These are phyloP conservation scores for Drosophila sordidula DNA, from an alignment of 2,888 invertebrate species.

Conservation along the genomic window DNA sequence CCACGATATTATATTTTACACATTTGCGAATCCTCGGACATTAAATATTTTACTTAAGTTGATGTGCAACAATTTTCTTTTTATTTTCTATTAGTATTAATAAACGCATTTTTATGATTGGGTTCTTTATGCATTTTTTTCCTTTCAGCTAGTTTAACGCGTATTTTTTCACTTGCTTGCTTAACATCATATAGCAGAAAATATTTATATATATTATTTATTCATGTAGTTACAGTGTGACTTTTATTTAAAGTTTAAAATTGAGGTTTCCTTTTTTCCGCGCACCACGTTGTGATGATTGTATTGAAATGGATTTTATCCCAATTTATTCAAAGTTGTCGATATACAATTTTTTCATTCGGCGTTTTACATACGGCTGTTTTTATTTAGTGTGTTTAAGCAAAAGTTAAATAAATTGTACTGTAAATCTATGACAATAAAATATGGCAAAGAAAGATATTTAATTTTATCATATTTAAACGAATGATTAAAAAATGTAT, in stretches of 20 bases:
- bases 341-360: too few relatives aligned
- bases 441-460: too few relatives aligned
- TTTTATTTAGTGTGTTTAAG: too few relatives aligned
- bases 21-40: background rate
- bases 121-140: background rate
- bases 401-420: too few relatives aligned
- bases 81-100: constrained; percentile 10
- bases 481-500: too few relatives aligned
- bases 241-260: background rate
- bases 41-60: background rate
- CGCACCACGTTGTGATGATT: background rate
- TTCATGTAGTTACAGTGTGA: background rate
- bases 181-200: background rate
- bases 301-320: too few relatives aligned
- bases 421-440: too few relatives aligned
- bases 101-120: constrained; percentile 11
- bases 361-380: too few relatives aligned
- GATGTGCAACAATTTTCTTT: background rate
- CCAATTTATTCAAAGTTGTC: too few relatives aligned
- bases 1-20: background rate
- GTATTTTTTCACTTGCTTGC: background rate
- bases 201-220: background rate
- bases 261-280: background rate
- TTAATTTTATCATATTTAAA: too few relatives aligned
- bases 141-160: background rate